A percentile compares a stretch with the other conserved stretches of the same genome.
Conservation (phyloP, 2,888 invertebrate species). For the Epirrita christyi region DNA sequence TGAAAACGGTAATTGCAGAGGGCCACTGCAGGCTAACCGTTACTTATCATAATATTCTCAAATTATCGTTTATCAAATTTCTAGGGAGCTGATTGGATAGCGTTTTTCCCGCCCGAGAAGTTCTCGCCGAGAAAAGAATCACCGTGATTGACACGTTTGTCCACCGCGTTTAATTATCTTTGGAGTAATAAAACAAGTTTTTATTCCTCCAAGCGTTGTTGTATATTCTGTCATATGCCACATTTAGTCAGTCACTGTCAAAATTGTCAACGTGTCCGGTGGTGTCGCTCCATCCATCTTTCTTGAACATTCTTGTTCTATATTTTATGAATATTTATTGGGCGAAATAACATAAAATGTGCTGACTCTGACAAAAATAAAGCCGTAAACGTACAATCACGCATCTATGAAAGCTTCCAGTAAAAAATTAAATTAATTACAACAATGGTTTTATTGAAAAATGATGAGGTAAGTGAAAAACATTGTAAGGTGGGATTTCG, state of each 20-base stretch:
- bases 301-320: constrained; percentile 10
- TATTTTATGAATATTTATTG: not conserved
- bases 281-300: constrained; percentile 16
- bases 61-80: too few relatives aligned
- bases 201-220: too few relatives aligned
- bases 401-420: constrained; percentile 28
- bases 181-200: too few relatives aligned
- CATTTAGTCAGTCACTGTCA: constrained; percentile 33
- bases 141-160: too few relatives aligned
- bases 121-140: too few relatives aligned
- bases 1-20: too few relatives aligned
- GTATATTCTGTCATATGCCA: too few relatives aligned
- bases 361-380: constrained; percentile 23
- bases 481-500: not conserved
- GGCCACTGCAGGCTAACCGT: too few relatives aligned
- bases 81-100: too few relatives aligned
- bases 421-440: constrained; percentile 28
- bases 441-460: constrained; percentile 88
- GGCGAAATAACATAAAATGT: not conserved
- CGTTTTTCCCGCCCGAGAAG: too few relatives aligned
- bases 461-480: constrained; percentile 84
- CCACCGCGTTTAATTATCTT: too few relatives aligned
- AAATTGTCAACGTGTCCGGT: constrained; percentile 50
- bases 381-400: constrained; percentile 25
- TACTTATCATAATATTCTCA: too few relatives aligned